Percentiles rank a stretch among this genome's conserved stretches.
Evolutionary conservation across 2,888 invertebrate genomes (phyloP).

Genomic region (Molanna angustata): DNA sequence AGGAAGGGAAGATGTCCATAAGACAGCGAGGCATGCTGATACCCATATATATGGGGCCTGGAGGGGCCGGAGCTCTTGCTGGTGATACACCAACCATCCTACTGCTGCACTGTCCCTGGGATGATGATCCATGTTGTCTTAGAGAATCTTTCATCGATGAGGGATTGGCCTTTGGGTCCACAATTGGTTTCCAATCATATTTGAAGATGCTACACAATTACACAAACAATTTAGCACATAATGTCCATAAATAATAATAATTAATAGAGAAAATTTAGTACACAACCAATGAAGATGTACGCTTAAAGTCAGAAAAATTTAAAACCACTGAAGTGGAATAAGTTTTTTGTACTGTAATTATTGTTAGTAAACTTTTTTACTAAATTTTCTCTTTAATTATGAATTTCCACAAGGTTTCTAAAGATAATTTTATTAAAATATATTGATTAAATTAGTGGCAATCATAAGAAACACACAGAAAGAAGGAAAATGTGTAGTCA

Average conservation of each 20-base stretch:
- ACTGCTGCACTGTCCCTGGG: neutral
- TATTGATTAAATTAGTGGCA: no score
- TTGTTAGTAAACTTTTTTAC: no score
- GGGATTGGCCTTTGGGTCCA: constrained; percentile 34
- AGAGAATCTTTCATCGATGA: no score
- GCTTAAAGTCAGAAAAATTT: no score
- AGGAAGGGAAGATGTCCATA: constrained; percentile 63
- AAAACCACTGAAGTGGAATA: no score
- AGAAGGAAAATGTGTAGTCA: no score
- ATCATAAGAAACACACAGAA: no score
- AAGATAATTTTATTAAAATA: no score
- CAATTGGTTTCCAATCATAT: constrained; percentile 52
- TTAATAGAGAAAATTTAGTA: neutral
- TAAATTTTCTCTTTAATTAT: no score
- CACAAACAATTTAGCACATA: neutral
- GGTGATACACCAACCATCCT: neutral
- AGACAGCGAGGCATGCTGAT: constrained; percentile 70
- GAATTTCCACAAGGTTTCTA: no score
- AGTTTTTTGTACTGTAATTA: no score
- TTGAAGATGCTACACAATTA: constrained; percentile 44
- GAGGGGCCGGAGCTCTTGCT: constrained; percentile 29
- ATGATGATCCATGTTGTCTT: neutral
- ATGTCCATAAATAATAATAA: neutral
- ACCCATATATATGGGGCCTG: constrained; percentile 61
- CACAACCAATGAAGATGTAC: no score